phyloP scores from a whole-genome alignment of 2,113 vertebrate genomes.

The Poecile atricapillus region DNA sequence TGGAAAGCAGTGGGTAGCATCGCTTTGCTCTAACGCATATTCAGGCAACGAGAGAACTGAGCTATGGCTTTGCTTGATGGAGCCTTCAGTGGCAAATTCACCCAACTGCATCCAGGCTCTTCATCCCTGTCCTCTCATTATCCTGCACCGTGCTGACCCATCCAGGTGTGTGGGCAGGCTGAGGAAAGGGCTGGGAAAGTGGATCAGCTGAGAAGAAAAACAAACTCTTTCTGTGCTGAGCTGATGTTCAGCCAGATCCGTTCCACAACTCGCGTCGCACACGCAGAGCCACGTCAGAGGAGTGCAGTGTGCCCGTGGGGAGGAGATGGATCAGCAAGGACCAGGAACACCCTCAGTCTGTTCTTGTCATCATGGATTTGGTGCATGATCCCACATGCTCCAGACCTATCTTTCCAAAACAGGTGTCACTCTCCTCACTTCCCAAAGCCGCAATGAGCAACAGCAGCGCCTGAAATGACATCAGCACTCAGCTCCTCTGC shows the following conservation, averaged over 20 bases:
- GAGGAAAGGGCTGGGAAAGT: background rate
- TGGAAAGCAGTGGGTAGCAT: background rate
- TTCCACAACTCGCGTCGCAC: background rate
- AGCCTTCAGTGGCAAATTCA: background rate
- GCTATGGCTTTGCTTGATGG: background rate
- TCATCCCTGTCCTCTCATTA: background rate
- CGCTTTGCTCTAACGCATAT: background rate
- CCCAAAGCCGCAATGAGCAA: fast-evolving
- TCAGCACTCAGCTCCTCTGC: background rate
- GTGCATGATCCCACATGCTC: background rate
- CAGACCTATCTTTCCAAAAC: background rate
- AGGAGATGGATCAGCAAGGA: background rate
- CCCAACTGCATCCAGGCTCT: background rate
- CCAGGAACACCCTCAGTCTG: background rate
- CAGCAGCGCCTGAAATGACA: background rate
- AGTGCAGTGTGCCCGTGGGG: background rate
- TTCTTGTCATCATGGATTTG: fast-evolving
- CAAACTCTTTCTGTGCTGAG: background rate
- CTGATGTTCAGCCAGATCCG: background rate
- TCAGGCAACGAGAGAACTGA: background rate
- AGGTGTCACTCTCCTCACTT: background rate
- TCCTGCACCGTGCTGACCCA: background rate
- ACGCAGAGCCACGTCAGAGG: fast-evolving
- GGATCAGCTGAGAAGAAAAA: background rate
- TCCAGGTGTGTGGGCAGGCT: background rate